Evolutionary conservation across 2,888 invertebrate genomes (phyloP), one percentile per base, ranked within the genome.

Genomic region (Fragum fragum): DNA sequence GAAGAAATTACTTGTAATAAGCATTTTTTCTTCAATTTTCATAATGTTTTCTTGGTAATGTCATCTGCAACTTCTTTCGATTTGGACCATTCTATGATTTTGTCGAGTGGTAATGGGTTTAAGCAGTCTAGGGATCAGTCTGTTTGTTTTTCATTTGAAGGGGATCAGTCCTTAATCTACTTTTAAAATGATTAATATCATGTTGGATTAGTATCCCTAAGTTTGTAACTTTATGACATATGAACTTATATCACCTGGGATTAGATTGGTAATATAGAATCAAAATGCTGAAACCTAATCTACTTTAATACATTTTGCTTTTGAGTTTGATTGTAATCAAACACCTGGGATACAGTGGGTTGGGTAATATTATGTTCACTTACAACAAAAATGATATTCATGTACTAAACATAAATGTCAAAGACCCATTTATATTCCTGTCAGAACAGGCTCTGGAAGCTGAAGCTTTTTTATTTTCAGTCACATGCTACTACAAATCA

Each of bases 131-230:
- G 29, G 53, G 70, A 70, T 70, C 70, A 70, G 70, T 70, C 52
- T 47, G 28, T 71, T 32, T 57, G 26, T 53, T 23, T 71, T 57
- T 14, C 53, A 32, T n/a, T 57, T 23, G 36, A 55, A 18, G n/a
- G 71, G 71, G 71, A 71, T 71, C 71, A 71, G 55, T 71, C 21
- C 1, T 23, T 69, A 69, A 69, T 69, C 69, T 47, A 6, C 52
- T 69, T 69, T 47, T 18, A 47, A 47, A 47, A 68, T 57, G 57
- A 57, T 28, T 57, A 57, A 57, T 57, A 26, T 28, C 7, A 57
- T 26, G 57, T 47, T 14, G 47, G 47, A 14, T 47, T 47, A 47
- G 47, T 18, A n/a, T 5, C n/a, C 14, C 14, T 57, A 18, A 57
- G n/a, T 28, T 9, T 57, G 57, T 57, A 57, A 57, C 57, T 57